Conservation (phyloP, 1,140 invertebrate species). For the Muscidifurax raptorellus region DNA sequence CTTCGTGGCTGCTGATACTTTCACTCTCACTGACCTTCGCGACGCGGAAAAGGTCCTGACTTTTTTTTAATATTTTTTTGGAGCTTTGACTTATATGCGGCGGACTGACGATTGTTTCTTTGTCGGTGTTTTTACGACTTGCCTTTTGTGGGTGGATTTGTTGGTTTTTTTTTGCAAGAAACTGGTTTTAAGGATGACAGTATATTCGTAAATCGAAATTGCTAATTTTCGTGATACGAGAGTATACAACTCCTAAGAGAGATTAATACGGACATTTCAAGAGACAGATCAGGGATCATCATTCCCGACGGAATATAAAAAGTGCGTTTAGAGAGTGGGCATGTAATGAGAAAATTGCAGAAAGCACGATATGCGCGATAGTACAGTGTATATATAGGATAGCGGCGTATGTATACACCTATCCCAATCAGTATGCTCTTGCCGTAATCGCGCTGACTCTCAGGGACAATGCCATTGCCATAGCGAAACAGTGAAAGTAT, state of each 20-base stretch:
- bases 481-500: slow-evolving; percentile 74
- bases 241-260: background rate
- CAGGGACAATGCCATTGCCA: slow-evolving; percentile 75
- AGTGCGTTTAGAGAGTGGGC: background rate
- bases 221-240: too few relatives aligned
- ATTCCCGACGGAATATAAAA: background rate
- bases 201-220: too few relatives aligned
- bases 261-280: background rate
- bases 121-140: background rate
- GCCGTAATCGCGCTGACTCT: slow-evolving; percentile 62
- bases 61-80: slow-evolving; percentile 58
- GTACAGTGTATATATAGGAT: background rate
- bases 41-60: slow-evolving; percentile 2
- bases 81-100: background rate
- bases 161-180: too few relatives aligned
- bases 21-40: slow-evolving; percentile 50
- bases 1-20: background rate
- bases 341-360: slow-evolving; percentile 18
- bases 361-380: background rate
- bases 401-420: background rate
- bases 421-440: slow-evolving; percentile 58
- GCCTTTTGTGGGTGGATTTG: too few relatives aligned
- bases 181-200: too few relatives aligned
- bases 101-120: background rate
- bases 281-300: background rate